Base-by-base conservation (phyloP, 2,888 invertebrate genomes). In the Oegoconia quadripuncta region DNA sequence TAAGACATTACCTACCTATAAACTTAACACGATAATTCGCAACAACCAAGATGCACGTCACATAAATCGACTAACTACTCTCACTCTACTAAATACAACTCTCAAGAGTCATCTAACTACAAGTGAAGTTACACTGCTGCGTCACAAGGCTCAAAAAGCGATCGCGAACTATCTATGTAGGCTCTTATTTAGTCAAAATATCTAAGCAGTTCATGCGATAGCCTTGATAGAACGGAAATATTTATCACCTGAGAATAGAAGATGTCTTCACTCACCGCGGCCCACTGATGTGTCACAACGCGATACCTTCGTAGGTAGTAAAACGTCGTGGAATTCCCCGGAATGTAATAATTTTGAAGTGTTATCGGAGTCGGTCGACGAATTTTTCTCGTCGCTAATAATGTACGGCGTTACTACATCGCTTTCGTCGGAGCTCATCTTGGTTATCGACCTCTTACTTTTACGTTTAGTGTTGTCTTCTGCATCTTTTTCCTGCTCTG, bases 211-310 rank as follows among this genome's bases (percentile, higher is more conserved):
- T 73, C 79, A 82, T 82, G 82, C 83, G 68, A 71, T 69, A 74
- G 70, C 74, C 76, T 74, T 74, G 74, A 74, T 72, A 83, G 57
- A 75, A 82, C 68, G 73, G 64, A 84, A 87, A 71, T 66, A 63
- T 71, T 77, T 80, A 77, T 87, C 87, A 87, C 87, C 87, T 87
- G 87, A 78, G 70, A 84, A 86, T 75, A 84, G 82, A 60, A 74
- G 81, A 70, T 83, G 86, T 83, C 87, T 80, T 87, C 87, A 87
- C 87, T 87, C 87, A 87, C 87, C 87, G 74, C 87, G 77, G 74
- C 76, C 81, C 81, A 83, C 78, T 51, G 86, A 61, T 44, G 82
- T 71, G 55, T 84, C 79, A 65, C 57, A 69, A 51, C 87, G 75
- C 41, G 73, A 69, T 61, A 87, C 78, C 60, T 75, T 75, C 17